These are phyloP conservation scores for Engystomops pustulosus DNA, from an alignment of 2,113 vertebrate genomes.

Conservation along the genomic window DNA sequence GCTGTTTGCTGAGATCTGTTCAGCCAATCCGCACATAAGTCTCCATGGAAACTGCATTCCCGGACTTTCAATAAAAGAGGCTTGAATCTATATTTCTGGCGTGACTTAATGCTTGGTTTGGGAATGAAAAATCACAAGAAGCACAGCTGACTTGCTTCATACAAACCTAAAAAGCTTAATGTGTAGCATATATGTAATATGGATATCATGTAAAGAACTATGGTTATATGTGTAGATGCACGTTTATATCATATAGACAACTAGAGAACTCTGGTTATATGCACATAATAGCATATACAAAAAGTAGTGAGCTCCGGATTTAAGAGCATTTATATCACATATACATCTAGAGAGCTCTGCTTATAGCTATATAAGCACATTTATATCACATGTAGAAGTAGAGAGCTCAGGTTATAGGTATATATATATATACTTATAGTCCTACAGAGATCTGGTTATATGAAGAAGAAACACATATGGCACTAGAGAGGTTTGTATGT, in stretches of 20 bases:
- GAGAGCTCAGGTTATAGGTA: background rate
- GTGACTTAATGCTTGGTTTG: background rate
- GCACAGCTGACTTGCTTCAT: background rate
- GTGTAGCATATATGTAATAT: background rate
- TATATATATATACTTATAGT: background rate
- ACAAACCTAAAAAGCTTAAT: background rate
- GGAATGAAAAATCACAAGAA: background rate
- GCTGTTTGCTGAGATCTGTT: background rate
- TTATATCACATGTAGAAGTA: too few species aligned
- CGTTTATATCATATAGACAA: background rate
- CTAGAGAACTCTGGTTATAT: background rate
- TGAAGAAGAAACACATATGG: too few species aligned
- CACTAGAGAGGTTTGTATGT: too few species aligned
- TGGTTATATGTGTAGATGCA: background rate
- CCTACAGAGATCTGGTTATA: background rate
- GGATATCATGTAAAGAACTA: background rate
- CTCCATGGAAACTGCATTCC: slow-evolving; percentile 29
- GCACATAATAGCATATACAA: too few species aligned
- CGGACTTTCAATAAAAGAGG: slow-evolving; percentile 11
- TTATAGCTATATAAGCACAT: background rate
- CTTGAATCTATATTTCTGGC: slow-evolving; percentile 20
- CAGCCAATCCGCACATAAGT: background rate
- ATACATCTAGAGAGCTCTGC: background rate
- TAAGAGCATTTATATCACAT: background rate
- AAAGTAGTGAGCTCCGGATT: background rate